Conservation (phyloP, 1,140 invertebrate genomes). For the Drosophila arizonae region DNA sequence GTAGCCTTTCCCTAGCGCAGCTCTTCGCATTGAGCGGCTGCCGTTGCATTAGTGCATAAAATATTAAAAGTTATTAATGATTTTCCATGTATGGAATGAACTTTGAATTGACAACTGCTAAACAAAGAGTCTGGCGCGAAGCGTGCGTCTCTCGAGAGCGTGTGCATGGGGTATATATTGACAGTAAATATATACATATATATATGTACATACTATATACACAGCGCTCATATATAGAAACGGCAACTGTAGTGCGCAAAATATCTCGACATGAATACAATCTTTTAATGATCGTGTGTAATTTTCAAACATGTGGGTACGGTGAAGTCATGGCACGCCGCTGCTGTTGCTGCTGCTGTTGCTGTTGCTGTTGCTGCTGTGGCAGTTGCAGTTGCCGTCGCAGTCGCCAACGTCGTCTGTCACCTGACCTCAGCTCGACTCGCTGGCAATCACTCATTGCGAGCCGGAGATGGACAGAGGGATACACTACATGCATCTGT, state of each 20-base stretch:
- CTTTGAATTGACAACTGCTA: conserved; percentile 1
- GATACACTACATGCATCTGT: background rate
- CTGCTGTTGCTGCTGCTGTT: conserved; percentile 2
- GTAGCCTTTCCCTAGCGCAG: background rate
- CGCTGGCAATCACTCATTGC: conserved; percentile 68
- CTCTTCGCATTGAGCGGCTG: background rate
- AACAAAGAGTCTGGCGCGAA: background rate
- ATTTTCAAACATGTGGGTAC: conserved; percentile 72
- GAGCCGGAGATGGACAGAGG: conserved; percentile 29
- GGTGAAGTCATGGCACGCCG: conserved; percentile 38
- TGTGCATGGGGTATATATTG: background rate
- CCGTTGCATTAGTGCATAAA: background rate
- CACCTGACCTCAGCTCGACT: conserved; percentile 71
- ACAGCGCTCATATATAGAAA: conserved; percentile 1
- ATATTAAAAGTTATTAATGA: background rate
- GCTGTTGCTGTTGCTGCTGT: conserved; percentile 14
- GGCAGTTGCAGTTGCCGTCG: conserved; percentile 11
- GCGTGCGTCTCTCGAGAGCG: background rate
- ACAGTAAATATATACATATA: background rate
- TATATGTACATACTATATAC: background rate
- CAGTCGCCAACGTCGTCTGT: conserved; percentile 52
- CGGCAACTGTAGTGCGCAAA: conserved; percentile 40
- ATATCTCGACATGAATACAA: conserved; percentile 79
- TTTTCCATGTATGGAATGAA: background rate
- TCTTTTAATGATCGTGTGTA: conserved; percentile 81